Evolutionary conservation across 2,797 vertebrate species (phyloP), one percentile per base, ranked within the genome.

Genomic region (Gorsachius magnificus): DNA sequence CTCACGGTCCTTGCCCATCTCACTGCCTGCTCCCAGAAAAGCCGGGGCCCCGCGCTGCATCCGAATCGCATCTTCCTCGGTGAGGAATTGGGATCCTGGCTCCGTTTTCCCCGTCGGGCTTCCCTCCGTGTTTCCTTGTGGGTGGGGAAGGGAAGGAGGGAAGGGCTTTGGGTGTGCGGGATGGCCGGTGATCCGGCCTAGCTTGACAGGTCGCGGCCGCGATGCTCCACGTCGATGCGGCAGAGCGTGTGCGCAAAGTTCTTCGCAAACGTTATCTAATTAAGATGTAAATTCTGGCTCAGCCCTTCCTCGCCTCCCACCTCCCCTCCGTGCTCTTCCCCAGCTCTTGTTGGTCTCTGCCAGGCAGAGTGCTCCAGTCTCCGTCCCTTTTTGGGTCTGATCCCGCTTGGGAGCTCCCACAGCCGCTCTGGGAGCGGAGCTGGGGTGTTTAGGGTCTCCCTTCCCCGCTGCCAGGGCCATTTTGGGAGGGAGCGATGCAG

Each of bases 1-100:
- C 33, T 51, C 53, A 1, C 6, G 8, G 29, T 33, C 21, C 38
- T n/a, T 7, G 31, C 29, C 36, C 4, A 2, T 65, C 38, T 22
- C 5, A 28, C 50, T 22, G 28, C 22, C 4, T 2, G 0, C 63
- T 71, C 45, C 71, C 14, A 5, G 72, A 7, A 54, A 54, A 68
- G 19, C 61, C 3, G 26, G 26, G 18, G 46, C 51, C 58, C 12
- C 0, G 33, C 2, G 7, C 18, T 4, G 41, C 3, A 0, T 5
- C 24, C 6, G n/a, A 61, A 26, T 16, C 6, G 4, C 25, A 1
- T 50, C 63, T 41, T 48, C 45, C 38, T 11, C 2, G 28, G 29
- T 5, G 53, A 45, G 15, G 22, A 21, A 21, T 38, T 28, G 2
- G 11, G 38, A 54, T 71, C 45, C 38, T 1, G 6, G 51, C 58